A percentile compares a stretch with the other conserved stretches of the same genome.
Evolutionary conservation across 2,113 vertebrate species (phyloP).

Genomic region (Chaenogobius annularis): DNA sequence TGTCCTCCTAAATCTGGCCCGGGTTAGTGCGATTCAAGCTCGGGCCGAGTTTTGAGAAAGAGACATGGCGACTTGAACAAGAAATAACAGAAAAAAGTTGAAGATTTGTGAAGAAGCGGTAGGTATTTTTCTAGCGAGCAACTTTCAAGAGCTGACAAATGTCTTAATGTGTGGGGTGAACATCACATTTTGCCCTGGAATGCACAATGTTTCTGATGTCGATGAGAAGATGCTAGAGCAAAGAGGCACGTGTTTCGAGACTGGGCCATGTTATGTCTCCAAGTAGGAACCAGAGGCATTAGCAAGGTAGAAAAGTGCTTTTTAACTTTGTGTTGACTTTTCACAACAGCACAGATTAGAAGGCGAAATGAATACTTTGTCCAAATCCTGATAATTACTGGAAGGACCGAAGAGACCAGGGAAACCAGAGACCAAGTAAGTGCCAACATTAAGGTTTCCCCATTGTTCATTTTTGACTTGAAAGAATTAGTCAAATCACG

Average conservation of each 20-base stretch:
- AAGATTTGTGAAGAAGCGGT: conserved; percentile 21
- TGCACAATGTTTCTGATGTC: background rate
- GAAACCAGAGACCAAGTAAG: background rate
- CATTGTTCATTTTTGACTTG: background rate
- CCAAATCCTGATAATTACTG: conserved; percentile 21
- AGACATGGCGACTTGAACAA: conserved; percentile 33
- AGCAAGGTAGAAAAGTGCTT: background rate
- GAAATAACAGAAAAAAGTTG: conserved; percentile 19
- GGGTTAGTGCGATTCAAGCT: conserved; percentile 33
- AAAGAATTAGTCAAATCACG: background rate
- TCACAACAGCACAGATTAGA: conserved; percentile 1
- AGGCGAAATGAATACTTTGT: conserved; percentile 23
- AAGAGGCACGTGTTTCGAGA: background rate
- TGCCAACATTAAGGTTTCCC: background rate
- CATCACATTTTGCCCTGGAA: background rate
- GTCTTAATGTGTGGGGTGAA: background rate
- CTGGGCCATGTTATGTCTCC: background rate
- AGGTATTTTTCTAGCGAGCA: conserved; percentile 22
- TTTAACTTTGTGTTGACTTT: conserved; percentile 3
- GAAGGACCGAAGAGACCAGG: conserved; percentile 9
- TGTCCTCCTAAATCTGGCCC: conserved; percentile 43
- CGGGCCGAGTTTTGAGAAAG: conserved; percentile 13
- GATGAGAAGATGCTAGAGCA: background rate
- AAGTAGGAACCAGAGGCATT: background rate
- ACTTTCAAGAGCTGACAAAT: background rate